A percentile compares a stretch with the other conserved stretches of the same genome.
Conservation (phyloP, 2,113 vertebrate species). For the Scytalopus superciliaris region DNA sequence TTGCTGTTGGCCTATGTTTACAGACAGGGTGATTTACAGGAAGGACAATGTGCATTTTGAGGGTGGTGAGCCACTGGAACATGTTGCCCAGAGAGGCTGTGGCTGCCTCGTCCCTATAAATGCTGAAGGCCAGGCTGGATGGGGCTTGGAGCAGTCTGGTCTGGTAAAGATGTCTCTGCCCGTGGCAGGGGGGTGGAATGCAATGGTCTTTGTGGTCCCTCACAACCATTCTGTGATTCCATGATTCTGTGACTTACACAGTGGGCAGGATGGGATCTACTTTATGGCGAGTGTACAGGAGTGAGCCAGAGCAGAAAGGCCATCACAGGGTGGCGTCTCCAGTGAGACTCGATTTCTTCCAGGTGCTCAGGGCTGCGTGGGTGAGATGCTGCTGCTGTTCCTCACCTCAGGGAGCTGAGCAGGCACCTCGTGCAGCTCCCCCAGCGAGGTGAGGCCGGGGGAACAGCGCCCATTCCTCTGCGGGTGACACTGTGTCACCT, state of each 20-base stretch:
- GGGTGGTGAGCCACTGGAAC: not conserved
- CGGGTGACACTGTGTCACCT: rapidly evolving
- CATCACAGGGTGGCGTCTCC: not conserved
- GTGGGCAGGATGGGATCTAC: not conserved
- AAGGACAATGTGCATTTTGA: not conserved
- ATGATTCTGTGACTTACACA: not conserved
- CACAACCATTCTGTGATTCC: not conserved
- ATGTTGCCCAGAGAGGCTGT: not conserved
- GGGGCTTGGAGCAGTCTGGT: not conserved
- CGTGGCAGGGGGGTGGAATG: not conserved
- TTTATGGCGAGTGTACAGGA: rapidly evolving
- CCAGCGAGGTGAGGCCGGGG: not conserved
- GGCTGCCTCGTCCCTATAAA: not conserved
- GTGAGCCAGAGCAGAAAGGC: not conserved
- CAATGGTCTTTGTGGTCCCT: not conserved
- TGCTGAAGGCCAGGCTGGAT: not conserved
- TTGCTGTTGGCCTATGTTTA: not conserved
- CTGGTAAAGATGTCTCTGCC: not conserved
- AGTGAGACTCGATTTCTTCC: not conserved
- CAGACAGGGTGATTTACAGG: not conserved
- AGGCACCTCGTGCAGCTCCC: not conserved
- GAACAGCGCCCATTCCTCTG: rapidly evolving
- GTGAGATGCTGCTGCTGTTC: not conserved
- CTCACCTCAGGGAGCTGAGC: not conserved
- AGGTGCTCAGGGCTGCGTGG: not conserved